A percentile compares a stretch with the other conserved stretches of the same genome.
Evolutionary conservation across 1,140 invertebrate species (phyloP).

Genomic region (Pemphigus obesinymphae): DNA sequence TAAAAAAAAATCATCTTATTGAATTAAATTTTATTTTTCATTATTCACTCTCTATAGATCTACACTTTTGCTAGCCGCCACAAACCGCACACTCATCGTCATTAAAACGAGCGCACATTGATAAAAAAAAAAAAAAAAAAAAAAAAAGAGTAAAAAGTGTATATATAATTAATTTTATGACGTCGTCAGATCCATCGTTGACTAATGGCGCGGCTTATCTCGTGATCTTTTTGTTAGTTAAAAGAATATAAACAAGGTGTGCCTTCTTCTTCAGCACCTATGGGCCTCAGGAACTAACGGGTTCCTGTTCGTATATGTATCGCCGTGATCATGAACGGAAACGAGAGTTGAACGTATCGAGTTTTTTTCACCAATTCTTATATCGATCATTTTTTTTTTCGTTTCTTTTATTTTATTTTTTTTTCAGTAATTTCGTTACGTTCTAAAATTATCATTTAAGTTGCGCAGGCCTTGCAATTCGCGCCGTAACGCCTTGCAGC

Average conservation of each 20-base stretch:
- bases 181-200: constrained; percentile 35
- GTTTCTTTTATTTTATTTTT: not conserved
- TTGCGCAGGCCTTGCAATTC: not conserved
- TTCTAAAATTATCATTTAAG: not conserved
- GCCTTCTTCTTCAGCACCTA: constrained; percentile 19
- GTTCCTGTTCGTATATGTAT: not conserved
- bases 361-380: not conserved
- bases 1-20: constrained; percentile 37
- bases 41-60: constrained; percentile 12
- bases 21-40: constrained; percentile 2
- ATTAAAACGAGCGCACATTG: constrained; percentile 32
- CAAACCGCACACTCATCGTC: constrained; percentile 40
- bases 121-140: constrained; percentile 19
- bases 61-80: constrained; percentile 24
- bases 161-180: constrained; percentile 41
- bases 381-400: not conserved
- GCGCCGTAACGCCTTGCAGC: too few relatives aligned
- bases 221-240: constrained; percentile 38
- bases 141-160: constrained; percentile 24
- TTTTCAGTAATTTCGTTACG: not conserved
- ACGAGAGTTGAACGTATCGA: not conserved
- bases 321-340: not conserved
- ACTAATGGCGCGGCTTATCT: constrained; percentile 34
- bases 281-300: constrained; percentile 13
- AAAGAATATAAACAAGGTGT: constrained; percentile 38